Base-by-base conservation (phyloP, 2,888 invertebrate genomes). In the Xanthorhoe spadicearia region DNA sequence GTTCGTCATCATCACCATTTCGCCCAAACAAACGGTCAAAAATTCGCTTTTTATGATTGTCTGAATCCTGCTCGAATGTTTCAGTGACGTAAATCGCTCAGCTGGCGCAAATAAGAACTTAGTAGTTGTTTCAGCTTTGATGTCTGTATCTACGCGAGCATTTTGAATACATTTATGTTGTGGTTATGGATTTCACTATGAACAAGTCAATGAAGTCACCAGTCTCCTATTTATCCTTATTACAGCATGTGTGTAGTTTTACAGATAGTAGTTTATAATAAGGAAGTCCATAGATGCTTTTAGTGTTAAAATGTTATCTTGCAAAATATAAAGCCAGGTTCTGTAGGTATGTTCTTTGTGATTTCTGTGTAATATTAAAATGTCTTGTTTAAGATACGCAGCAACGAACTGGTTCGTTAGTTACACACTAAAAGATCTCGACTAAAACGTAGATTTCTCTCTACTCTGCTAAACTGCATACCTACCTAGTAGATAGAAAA, bases 11-110 rank as follows among this genome's bases (percentile, higher is more conserved):
- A 67, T 74, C 65, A 66, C 67, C 53, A 66, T 67, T 43, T 58
- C 68, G 67, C 71, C 68, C 55, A 72, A 76, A 75, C 70, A 74
- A 74, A 75, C 66, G 64, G 70, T 71, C 77, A 75, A 79, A 81
- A 83, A 83, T 71, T 78, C 73, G 38, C 72, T 74, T 77, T 82
- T 80, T 77, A 77, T 72, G 77, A 78, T 74, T 76, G 75, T 75
- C 69, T 60, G 67, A 71, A 71, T 72, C 66, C 71, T 76, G 63
- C 72, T 66, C 32, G 69, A 73, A 74, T 73, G 70, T 57, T 69
- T 71, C 53, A 69, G 68, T 74, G 76, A 76, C 76, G 74, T 66
- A 75, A 64, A 74, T 64, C 66, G 61, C 68, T 69, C 59, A 59
- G 23, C 65, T 68, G 70, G 61, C 55, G 50, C 23, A 46, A 3